phyloP scores from a whole-genome alignment of 1,140 invertebrate species.

The Diprion similis region DNA sequence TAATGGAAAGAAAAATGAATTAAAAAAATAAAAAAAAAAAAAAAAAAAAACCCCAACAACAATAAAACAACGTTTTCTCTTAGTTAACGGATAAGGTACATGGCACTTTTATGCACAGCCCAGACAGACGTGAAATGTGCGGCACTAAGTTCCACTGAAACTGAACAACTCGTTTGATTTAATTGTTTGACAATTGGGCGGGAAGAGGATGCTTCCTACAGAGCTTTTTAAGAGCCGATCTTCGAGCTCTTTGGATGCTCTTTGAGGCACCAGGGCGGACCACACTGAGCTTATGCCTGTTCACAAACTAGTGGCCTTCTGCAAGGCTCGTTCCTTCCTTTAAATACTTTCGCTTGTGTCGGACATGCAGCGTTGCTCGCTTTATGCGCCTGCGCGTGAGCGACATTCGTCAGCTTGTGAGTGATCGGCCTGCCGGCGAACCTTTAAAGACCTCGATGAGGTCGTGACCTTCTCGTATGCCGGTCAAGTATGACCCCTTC shows the following conservation, averaged over 20 bases:
- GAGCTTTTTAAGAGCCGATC: neutral
- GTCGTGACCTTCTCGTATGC: constrained; percentile 56
- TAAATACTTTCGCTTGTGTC: constrained; percentile 53
- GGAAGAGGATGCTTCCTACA: neutral
- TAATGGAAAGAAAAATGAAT: too few relatives aligned
- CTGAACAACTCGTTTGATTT: neutral
- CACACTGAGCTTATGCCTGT: constrained; percentile 37
- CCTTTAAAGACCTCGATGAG: constrained; percentile 42
- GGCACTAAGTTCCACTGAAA: too few relatives aligned
- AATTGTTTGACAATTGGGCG: neutral
- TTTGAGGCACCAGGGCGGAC: neutral
- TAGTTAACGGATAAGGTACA: too few relatives aligned
- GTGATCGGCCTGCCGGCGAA: constrained; percentile 1
- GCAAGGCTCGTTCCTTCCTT: constrained; percentile 46
- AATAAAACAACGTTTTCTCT: too few relatives aligned
- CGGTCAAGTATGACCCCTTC: constrained; percentile 47
- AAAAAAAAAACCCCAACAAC: neutral
- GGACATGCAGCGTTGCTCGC: constrained; percentile 2
- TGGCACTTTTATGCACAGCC: too few relatives aligned
- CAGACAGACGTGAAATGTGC: too few relatives aligned
- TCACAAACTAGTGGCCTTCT: constrained; percentile 51
- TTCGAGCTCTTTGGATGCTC: neutral
- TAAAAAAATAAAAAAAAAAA: neutral
- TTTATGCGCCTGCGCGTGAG: neutral
- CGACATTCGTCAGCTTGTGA: constrained; percentile 5